Percentiles rank a stretch among this genome's conserved stretches.
These are phyloP conservation scores for Ellobius talpinus DNA, from an alignment of 2,113 vertebrate species.

Conservation along the genomic window DNA sequence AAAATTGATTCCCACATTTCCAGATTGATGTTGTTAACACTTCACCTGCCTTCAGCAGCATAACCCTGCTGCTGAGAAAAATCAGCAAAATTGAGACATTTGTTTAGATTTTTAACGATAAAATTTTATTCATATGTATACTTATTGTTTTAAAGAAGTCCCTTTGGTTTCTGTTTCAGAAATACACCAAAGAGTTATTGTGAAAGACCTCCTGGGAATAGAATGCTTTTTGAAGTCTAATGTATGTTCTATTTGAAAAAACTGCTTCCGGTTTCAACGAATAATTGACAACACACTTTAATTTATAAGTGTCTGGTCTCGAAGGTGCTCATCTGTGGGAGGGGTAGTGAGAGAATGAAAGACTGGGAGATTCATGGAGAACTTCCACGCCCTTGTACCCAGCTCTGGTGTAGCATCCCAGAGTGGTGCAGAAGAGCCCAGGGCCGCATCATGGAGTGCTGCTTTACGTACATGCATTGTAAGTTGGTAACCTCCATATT, in stretches of 20 bases:
- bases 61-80: neutral
- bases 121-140: neutral
- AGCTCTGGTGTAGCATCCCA: neutral
- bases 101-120: neutral
- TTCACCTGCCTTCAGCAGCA: neutral
- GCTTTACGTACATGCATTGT: constrained; percentile 53
- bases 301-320: constrained; percentile 71
- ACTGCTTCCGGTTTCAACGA: constrained; percentile 66
- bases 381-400: constrained; percentile 30
- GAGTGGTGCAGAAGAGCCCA: neutral
- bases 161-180: constrained; percentile 62
- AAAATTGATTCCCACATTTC: constrained; percentile 15
- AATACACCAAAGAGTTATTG: constrained; percentile 13
- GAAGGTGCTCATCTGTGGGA: constrained; percentile 54
- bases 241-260: constrained; percentile 72
- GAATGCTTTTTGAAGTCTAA: constrained; percentile 58
- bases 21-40: neutral
- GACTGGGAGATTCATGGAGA: constrained; percentile 29
- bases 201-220: constrained; percentile 32
- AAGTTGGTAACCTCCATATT: constrained; percentile 69
- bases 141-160: constrained; percentile 19
- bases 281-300: constrained; percentile 77
- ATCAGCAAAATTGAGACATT: neutral
- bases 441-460: constrained; percentile 5
- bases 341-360: neutral